A percentile compares a stretch with the other conserved stretches of the same genome.
phyloP scores from a whole-genome alignment of 1,140 invertebrate species.

The Drosophila dunni region DNA sequence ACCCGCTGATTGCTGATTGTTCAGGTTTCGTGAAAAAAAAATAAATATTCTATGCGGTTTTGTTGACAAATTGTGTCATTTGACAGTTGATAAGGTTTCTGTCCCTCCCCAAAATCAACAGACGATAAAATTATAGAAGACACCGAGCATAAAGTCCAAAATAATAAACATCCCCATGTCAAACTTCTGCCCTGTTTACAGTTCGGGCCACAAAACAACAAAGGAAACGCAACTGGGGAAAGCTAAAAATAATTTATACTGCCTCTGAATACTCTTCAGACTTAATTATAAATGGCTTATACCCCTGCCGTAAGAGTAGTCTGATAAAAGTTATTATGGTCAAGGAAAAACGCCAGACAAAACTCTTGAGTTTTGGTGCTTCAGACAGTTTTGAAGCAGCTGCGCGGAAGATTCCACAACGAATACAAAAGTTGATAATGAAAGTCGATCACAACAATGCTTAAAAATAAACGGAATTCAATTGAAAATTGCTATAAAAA shows the following conservation, averaged over 20 bases:
- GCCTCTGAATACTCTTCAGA: neutral
- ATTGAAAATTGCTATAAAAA: neutral
- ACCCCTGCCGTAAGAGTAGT: too few relatives aligned
- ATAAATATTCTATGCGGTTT: neutral
- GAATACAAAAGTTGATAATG: slow-evolving; percentile 1
- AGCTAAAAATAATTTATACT: slow-evolving; percentile 3
- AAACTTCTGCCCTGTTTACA: slow-evolving; percentile 22
- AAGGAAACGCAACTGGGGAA: slow-evolving; percentile 10
- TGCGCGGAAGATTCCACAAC: too few relatives aligned
- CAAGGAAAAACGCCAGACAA: too few relatives aligned
- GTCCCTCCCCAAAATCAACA: slow-evolving; percentile 20
- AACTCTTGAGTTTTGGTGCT: too few relatives aligned
- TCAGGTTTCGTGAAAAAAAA: slow-evolving; percentile 27
- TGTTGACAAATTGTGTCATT: slow-evolving; percentile 72
- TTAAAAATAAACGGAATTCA: neutral
- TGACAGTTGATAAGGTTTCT: slow-evolving; percentile 42
- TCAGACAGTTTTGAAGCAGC: too few relatives aligned
- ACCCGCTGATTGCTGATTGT: slow-evolving; percentile 20
- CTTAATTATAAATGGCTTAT: too few relatives aligned
- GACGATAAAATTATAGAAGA: slow-evolving; percentile 21
- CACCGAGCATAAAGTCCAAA: slow-evolving; percentile 6
- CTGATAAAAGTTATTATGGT: too few relatives aligned
- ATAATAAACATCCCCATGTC: neutral
- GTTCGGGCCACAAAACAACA: neutral
- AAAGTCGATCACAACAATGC: neutral